These are phyloP conservation scores for Schizaphis graminum DNA, from an alignment of 2,888 invertebrate genomes.

Conservation along the genomic window DNA sequence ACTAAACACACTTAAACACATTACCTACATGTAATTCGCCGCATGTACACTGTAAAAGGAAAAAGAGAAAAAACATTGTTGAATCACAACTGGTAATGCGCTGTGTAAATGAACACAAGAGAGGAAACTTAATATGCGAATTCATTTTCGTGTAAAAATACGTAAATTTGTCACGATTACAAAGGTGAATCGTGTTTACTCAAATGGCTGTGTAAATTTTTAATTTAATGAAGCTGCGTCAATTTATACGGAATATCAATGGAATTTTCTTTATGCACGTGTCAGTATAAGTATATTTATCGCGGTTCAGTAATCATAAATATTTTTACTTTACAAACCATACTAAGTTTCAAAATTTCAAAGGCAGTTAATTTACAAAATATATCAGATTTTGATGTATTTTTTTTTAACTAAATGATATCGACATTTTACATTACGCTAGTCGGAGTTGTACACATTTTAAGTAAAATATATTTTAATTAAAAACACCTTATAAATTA, in stretches of 20 bases:
- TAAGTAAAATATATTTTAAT: neutral
- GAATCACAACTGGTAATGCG: neutral
- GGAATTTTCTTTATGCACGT: neutral
- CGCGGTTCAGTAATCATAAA: neutral
- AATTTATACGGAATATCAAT: neutral
- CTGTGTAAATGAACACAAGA: neutral
- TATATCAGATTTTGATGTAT: neutral
- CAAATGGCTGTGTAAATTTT: neutral
- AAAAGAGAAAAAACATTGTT: neutral
- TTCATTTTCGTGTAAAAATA: constrained; percentile 6
- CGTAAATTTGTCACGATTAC: neutral
- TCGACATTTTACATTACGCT: neutral
- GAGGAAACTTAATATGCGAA: neutral
- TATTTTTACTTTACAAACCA: neutral
- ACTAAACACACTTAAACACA: neutral
- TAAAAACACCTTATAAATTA: neutral
- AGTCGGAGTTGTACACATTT: neutral
- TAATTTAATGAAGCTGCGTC: neutral
- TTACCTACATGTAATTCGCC: neutral
- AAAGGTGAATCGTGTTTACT: neutral
- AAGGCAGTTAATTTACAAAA: neutral
- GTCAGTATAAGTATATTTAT: neutral
- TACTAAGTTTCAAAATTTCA: neutral
- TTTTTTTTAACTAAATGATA: neutral
- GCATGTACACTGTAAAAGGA: neutral